Evolutionary conservation across 2,797 vertebrate genomes (phyloP).

Genomic region (Epinephelus coioides): DNA sequence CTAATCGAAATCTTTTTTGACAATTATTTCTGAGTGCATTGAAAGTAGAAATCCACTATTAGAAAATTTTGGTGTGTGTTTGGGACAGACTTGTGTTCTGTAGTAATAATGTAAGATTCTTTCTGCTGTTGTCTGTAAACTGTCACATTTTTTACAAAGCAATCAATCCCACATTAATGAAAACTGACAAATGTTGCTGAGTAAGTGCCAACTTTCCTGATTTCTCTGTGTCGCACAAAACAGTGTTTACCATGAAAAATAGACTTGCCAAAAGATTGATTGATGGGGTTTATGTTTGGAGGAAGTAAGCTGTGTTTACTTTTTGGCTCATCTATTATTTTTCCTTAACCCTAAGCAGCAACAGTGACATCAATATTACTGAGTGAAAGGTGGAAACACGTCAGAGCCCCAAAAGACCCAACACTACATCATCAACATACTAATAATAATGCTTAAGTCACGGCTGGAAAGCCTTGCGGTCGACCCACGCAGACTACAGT

Average conservation of each 20-base stretch:
- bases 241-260: conserved; percentile 9
- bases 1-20: too few species aligned
- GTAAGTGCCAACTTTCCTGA: neutral
- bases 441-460: conserved; percentile 15
- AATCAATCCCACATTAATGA: conserved; percentile 7
- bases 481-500: conserved; percentile 41
- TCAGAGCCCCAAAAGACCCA: neutral
- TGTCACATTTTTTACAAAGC: neutral
- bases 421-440: conserved; percentile 12
- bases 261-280: conserved; percentile 14
- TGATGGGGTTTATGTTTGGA: conserved; percentile 30
- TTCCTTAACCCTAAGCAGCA: neutral
- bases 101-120: neutral
- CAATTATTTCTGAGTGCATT: too few species aligned
- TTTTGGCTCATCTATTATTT: conserved; percentile 15
- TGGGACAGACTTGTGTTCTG: too few species aligned
- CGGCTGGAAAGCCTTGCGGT: conserved; percentile 26
- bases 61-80: too few species aligned
- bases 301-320: conserved; percentile 13
- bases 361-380: conserved; percentile 17
- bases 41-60: too few species aligned
- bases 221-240: neutral
- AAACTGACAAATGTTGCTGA: conserved; percentile 9
- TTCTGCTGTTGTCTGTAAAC: conserved; percentile 3
- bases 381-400: neutral